Evolutionary conservation across 2,888 invertebrate species (phyloP).

Genomic region (Synergus japonicus): DNA sequence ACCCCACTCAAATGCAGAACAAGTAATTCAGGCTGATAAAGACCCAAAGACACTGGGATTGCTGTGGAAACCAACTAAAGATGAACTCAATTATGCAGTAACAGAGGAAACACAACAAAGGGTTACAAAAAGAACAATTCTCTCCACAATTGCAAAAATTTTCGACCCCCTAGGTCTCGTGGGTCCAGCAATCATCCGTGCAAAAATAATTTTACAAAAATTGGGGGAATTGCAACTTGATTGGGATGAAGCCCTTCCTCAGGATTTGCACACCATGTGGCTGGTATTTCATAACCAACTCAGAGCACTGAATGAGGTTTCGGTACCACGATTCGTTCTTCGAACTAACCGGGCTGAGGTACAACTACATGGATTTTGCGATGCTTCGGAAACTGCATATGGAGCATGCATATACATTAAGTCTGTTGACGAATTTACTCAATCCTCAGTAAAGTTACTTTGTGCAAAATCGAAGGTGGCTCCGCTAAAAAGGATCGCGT

Average conservation of each 20-base stretch:
- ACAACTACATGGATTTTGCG: conserved; percentile 52
- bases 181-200: too few species aligned
- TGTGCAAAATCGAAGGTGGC: conserved; percentile 47
- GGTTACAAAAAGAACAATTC: not conserved
- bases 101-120: not conserved
- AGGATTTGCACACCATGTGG: conserved; percentile 7
- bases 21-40: too few species aligned
- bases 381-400: conserved; percentile 47
- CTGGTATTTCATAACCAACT: not conserved
- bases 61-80: too few species aligned
- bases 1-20: too few species aligned
- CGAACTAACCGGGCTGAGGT: not conserved
- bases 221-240: conserved; percentile 28
- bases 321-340: not conserved
- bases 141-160: conserved; percentile 23
- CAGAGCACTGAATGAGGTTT: conserved; percentile 10
- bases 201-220: conserved; percentile 34
- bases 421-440: too few species aligned
- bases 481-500: not conserved
- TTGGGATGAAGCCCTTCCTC: conserved; percentile 56
- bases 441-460: too few species aligned
- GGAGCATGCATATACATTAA: too few species aligned
- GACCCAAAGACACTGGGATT: too few species aligned
- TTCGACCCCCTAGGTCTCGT: conserved; percentile 48
- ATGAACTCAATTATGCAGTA: too few species aligned